These are phyloP conservation scores for Cyanoramphus novaezelandiae DNA, from an alignment of 2,113 vertebrate species.

Conservation along the genomic window DNA sequence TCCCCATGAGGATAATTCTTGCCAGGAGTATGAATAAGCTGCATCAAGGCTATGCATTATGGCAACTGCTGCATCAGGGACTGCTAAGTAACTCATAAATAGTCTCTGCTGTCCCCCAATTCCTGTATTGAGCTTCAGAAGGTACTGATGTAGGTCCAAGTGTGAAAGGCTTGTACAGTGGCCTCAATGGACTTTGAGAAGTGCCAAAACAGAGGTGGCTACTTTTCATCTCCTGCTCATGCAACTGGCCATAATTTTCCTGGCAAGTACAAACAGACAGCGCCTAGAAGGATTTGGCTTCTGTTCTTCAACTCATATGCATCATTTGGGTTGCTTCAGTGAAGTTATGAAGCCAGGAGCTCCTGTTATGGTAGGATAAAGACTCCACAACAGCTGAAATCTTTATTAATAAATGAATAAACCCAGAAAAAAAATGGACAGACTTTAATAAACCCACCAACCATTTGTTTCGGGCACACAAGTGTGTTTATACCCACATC, in stretches of 20 bases:
- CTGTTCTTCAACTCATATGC: slow-evolving; percentile 25
- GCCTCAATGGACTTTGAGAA: slow-evolving; percentile 6
- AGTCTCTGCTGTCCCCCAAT: background rate
- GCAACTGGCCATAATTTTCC: background rate
- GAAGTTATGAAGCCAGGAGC: slow-evolving; percentile 13
- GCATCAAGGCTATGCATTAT: background rate
- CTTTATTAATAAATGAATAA: slow-evolving; percentile 55
- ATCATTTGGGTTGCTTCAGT: slow-evolving; percentile 16
- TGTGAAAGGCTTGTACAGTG: background rate
- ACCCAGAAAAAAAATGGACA: background rate
- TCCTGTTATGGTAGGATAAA: slow-evolving; percentile 31
- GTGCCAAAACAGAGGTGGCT: slow-evolving; percentile 7
- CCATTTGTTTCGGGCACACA: background rate
- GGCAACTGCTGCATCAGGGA: background rate
- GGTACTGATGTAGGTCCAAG: background rate
- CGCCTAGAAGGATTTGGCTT: slow-evolving; percentile 50
- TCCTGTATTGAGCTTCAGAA: background rate
- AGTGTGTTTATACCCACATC: background rate
- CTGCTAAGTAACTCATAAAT: slow-evolving; percentile 35
- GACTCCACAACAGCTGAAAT: background rate
- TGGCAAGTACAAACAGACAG: slow-evolving; percentile 25
- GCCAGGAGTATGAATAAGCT: slow-evolving; percentile 57
- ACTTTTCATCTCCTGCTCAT: slow-evolving; percentile 38
- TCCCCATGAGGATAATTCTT: slow-evolving; percentile 27
- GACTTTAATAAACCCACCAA: background rate